Percentiles rank a stretch among this genome's conserved stretches.
phyloP scores from a whole-genome alignment of 2,113 vertebrate species.

The Tupaia tana region DNA sequence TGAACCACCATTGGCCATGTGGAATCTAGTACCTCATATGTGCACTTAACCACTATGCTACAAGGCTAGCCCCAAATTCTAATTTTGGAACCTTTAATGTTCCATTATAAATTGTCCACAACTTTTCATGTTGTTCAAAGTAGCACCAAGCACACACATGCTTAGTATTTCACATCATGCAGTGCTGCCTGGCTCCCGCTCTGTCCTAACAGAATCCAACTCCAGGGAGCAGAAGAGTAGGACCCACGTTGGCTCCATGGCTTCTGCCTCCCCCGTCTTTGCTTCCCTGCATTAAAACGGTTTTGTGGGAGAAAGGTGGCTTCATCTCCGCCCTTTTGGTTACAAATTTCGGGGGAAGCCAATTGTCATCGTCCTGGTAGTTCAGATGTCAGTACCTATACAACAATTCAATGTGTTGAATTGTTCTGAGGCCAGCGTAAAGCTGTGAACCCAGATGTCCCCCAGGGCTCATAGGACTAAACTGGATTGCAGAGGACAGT shows the following conservation, averaged over 20 bases:
- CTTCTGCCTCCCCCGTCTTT: background rate
- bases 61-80: background rate
- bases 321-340: background rate
- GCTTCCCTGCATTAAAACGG: background rate
- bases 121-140: background rate
- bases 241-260: background rate
- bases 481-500: background rate
- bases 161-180: fast-evolving
- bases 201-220: background rate
- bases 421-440: background rate
- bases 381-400: conserved; percentile 11
- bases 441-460: background rate
- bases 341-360: background rate
- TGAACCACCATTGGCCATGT: too few species aligned
- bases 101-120: background rate
- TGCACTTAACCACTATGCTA: too few species aligned
- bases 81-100: background rate
- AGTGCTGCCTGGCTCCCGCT: background rate
- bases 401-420: background rate
- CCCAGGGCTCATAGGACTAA: background rate
- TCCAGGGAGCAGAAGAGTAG: fast-evolving
- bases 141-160: fast-evolving
- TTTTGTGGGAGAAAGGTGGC: conserved; percentile 28
- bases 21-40: too few species aligned
- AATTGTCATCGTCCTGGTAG: background rate